A percentile compares a stretch with the other conserved stretches of the same genome.
Evolutionary conservation across 1,140 invertebrate species (phyloP).

Genomic region (Dreissena rostriformis): DNA sequence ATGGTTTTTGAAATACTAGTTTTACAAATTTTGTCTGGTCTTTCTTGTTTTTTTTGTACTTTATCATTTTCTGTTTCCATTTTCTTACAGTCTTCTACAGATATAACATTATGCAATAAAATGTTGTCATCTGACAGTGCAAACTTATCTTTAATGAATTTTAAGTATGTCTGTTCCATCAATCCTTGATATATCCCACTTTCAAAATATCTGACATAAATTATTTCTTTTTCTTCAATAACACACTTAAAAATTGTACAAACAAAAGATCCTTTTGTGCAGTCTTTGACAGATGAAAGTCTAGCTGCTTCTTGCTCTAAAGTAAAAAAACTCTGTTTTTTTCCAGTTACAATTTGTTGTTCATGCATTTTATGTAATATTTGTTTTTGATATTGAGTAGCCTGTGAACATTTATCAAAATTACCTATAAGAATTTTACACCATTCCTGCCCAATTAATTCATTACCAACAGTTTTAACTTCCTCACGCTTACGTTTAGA

Average conservation of each 20-base stretch:
- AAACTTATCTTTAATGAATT: background rate
- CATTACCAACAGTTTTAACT: too few species aligned
- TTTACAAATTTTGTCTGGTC: background rate
- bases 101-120: background rate
- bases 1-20: background rate
- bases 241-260: constrained; percentile 12
- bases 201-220: constrained; percentile 34
- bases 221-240: background rate
- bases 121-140: background rate
- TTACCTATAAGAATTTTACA: too few species aligned
- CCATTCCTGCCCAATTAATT: too few species aligned
- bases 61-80: background rate
- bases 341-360: background rate
- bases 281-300: constrained; percentile 9
- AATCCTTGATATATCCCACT: constrained; percentile 2
- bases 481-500: too few species aligned
- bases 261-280: constrained; percentile 14
- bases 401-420: too few species aligned
- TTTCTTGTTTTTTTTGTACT: background rate
- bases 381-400: too few species aligned
- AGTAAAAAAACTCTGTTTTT: background rate
- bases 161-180: background rate
- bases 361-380: background rate
- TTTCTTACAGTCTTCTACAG: background rate
- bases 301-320: constrained; percentile 8